Conservation (phyloP, 2,113 vertebrate genomes). For the Cettia cetti region DNA sequence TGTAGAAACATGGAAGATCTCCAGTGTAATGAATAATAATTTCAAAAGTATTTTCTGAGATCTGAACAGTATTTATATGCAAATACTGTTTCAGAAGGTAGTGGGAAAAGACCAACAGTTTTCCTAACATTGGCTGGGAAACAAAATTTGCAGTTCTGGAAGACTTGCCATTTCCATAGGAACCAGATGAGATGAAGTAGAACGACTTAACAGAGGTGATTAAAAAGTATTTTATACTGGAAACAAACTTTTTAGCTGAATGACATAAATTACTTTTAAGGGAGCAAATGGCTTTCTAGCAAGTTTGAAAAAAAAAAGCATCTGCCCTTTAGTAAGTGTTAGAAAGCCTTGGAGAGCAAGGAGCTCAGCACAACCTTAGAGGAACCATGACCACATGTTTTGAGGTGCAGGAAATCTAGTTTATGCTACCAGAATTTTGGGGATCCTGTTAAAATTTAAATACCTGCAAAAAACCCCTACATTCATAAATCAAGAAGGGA, state of each 20-base stretch:
- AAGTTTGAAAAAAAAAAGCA: not conserved
- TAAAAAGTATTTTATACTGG: constrained; percentile 38
- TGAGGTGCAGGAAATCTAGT: not conserved
- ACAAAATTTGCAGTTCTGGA: constrained; percentile 39
- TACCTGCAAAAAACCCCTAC: not conserved
- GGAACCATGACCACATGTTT: not conserved
- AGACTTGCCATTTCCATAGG: constrained; percentile 36
- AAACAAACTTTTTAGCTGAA: constrained; percentile 40
- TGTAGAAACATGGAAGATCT: constrained; percentile 28
- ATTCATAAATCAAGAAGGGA: not conserved
- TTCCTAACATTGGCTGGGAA: constrained; percentile 1
- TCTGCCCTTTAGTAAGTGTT: not conserved
- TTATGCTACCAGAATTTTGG: not conserved
- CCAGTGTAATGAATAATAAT: constrained; percentile 30
- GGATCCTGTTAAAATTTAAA: not conserved
- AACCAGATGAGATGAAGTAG: constrained; percentile 41
- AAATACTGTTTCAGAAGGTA: constrained; percentile 26
- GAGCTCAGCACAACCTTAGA: not conserved
- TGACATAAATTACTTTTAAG: not conserved
- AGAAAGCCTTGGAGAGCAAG: not conserved
- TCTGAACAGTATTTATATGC: constrained; percentile 5
- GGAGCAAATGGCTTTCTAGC: constrained; percentile 9
- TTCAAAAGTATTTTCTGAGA: constrained; percentile 15
- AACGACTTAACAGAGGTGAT: constrained; percentile 43
- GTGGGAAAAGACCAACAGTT: not conserved